Evolutionary conservation across 2,888 invertebrate species (phyloP), one percentile per base, ranked within the genome.

Genomic region (Geotrupes spiniger): DNA sequence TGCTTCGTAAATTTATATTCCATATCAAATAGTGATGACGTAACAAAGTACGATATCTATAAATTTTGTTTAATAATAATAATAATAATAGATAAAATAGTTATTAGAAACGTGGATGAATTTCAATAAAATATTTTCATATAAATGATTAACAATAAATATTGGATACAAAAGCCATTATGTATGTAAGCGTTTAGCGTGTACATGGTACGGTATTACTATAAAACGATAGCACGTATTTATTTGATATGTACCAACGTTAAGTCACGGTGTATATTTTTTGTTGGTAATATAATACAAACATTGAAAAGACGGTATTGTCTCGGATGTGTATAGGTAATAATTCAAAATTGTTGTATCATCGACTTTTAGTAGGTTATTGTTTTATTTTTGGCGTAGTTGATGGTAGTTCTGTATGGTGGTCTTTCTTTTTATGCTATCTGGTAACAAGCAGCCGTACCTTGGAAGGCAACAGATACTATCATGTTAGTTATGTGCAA

Each of bases 401-500:
- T n/a, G n/a, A 42, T 27, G 26, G 27, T 41, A 28, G 39, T 39
- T 36, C 45, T 45, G 17, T 46, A 46, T 39, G 46, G 46, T 46
- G 40, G 46, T 31, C 46, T 40, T 26, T 31, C 42, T 46, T 46
- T 46, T 46, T 45, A 40, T 38, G 38, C 40, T 45, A 39, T 46
- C 46, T 40, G 46, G 40, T 46, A 40, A 26, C 40, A 40, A 38
- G 40, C 46, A 46, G 31, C 29, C 39, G 40, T 46, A 33, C 46
- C 38, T 21, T 40, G 46, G 46, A 46, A 46, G 46, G 46, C 40
- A 33, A 56, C 56, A 60, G 70, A 70, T 70, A 62, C 61, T 69
- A 70, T 70, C 70, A 56, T 52, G 68, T 70, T 70, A 70, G 70
- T 70, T 70, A 70, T 70, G 68, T 67, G 63, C 68, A 66, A 66